Evolutionary conservation across 2,888 invertebrate genomes (phyloP), one percentile per base, ranked within the genome.

Genomic region (Synergus gifuensis): DNA sequence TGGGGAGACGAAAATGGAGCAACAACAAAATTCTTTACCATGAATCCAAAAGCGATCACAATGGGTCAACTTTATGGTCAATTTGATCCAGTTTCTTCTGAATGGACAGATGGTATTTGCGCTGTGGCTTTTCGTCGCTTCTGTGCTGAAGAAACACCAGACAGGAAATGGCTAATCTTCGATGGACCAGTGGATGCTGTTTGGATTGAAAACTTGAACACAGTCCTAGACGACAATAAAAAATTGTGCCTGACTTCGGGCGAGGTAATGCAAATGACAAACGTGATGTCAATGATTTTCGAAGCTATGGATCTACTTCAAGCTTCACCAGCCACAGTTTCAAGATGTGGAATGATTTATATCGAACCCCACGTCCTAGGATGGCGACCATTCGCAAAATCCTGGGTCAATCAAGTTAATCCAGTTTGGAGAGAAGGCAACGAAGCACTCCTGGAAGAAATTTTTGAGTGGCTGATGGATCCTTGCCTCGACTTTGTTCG

Each of bases 201-300:
- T 5, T 98, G 98, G 98, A 97, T 97, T 85, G 97, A 98, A 93
- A 97, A 97, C 91, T 96, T 98, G 95, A 97, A 97, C 90, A 97
- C 97, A 0, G 97, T 97, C 5, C 93, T 98, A 84, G 98, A 98
- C 91, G 97, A 97, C 87, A 97, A 97, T 91, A 97, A 96, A 92
- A 97, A 97, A 90, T 93, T 98, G 28, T 98, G 97, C 89, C 93
- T 98, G 58, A 96, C 97, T 91, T 97, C 97, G 40, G 97, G 98
- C 22, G 98, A 98, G 93, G 96, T 97, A 46, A 97, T 98, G 93
- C 95, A 95, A 81, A 96, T 98, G 96, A 94, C 96, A 0, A 93
- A 93, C 83, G 94, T 94, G 0, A 97, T 97, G 97, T 97, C 96
- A 4, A 95, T 97, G 93, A 96, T 98, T 88, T 98, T 98, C 92